Base-by-base conservation (phyloP, 2,797 vertebrate genomes). In the Acipenser oxyrinchus region DNA sequence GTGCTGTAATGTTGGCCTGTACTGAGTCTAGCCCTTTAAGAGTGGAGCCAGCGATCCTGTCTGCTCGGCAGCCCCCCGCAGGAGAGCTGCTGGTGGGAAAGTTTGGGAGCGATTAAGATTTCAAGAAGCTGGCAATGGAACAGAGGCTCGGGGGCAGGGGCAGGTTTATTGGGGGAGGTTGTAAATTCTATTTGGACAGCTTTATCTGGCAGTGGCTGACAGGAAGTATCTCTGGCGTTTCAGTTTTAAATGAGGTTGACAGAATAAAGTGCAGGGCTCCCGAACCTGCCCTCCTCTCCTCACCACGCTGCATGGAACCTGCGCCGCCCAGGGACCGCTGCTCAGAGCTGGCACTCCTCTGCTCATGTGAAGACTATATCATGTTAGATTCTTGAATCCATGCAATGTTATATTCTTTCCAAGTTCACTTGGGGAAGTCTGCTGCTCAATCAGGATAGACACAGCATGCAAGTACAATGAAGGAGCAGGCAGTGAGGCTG, bases 1-100 rank as follows among this genome's bases (percentile, higher is more conserved):
- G 52, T 55, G 52, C 12, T 55, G 12, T 55, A 3, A 55, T 55
- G 8, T 18, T 23, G 60, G 10, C 18, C 7, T 60, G 15, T 1
- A 60, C 8, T 9, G 10, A 60, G 11, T 60, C 8, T 60, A 15
- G 59, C 8, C 18, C 60, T 23, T 62, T 62, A 62, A 62, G 60
- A 62, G 9, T 37, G 60, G 60, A 62, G 60, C n/a, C 60, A 48
- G 18, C 7, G 60, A 62, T 62, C 37, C 13, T 62, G 60, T 62
- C 60, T 62, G 6, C 8, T 7, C 37, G 52, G 52, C 52, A 9
- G 52, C 52, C 52, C 8, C 9, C 52, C 6, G 37, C 60, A 62
- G 60, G 15, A 62, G 15, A 18, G 37, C 10, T 18, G 60, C 11
- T 18, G 11, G 15, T 62, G 15, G 13, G 15, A 37, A 6, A 13